A percentile compares a stretch with the other conserved stretches of the same genome.
Evolutionary conservation across 1,140 invertebrate species (phyloP).

Genomic region (Aethina tumida): DNA sequence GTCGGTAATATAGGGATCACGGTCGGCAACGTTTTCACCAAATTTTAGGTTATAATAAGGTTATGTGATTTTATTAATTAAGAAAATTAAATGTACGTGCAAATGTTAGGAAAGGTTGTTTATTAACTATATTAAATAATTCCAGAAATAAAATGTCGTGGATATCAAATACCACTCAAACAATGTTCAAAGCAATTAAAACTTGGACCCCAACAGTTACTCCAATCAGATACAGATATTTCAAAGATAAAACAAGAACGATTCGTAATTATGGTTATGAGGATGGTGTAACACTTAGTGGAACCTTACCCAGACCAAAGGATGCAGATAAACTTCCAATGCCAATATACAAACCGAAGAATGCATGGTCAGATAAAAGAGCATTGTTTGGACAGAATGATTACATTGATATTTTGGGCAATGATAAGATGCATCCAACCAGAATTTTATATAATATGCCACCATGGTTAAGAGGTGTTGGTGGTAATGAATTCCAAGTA

Average conservation of each 20-base stretch:
- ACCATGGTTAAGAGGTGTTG: conserved; percentile 73
- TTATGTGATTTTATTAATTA: too few relatives aligned
- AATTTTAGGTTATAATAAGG: too few relatives aligned
- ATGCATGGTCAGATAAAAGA: conserved; percentile 63
- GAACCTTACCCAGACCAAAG: conserved; percentile 54
- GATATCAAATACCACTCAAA: too few relatives aligned
- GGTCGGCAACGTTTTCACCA: too few relatives aligned
- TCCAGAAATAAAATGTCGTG: too few relatives aligned
- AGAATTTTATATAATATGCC: conserved; percentile 77
- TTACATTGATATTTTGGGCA: conserved; percentile 90
- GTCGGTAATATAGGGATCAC: too few relatives aligned
- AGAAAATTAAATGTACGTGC: too few relatives aligned
- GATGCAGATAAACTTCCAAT: conserved; percentile 46
- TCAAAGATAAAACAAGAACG: conserved; percentile 52
- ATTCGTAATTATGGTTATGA: conserved; percentile 59
- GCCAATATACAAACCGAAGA: conserved; percentile 58
- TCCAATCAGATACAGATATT: conserved; percentile 49
- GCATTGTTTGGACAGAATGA: conserved; percentile 93
- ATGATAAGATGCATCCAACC: conserved; percentile 68
- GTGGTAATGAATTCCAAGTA: conserved; percentile 78
- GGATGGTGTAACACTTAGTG: conserved; percentile 52
- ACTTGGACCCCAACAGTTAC: conserved; percentile 37
- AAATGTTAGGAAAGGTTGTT: too few relatives aligned
- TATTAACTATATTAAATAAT: too few relatives aligned
- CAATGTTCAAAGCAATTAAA: conserved; percentile 8